phyloP scores from a whole-genome alignment of 2,888 invertebrate genomes.

The Vannuccia rotundouncinata region DNA sequence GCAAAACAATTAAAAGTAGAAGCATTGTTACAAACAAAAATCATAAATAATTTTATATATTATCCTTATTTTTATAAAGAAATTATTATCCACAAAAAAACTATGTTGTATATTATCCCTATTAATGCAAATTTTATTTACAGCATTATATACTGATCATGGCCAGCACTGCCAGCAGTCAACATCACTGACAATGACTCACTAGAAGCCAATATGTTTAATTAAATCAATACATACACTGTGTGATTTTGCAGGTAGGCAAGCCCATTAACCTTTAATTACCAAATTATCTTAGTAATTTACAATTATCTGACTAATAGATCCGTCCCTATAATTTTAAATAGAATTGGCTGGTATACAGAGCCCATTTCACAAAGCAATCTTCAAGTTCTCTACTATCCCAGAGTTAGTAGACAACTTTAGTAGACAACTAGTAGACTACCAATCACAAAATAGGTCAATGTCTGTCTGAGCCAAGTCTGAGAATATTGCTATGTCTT shows the following conservation, averaged over 20 bases:
- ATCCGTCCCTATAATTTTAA: neutral
- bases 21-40: too few relatives aligned
- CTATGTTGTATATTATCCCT: neutral
- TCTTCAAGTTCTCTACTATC: too few relatives aligned
- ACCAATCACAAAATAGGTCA: neutral
- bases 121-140: neutral
- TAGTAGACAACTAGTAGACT: too few relatives aligned
- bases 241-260: neutral
- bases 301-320: neutral
- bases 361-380: too few relatives aligned
- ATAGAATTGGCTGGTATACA: neutral
- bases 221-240: neutral
- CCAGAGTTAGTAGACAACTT: too few relatives aligned
- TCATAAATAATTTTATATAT: too few relatives aligned
- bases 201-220: neutral
- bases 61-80: too few relatives aligned
- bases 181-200: neutral
- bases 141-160: neutral
- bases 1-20: too few relatives aligned
- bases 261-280: neutral
- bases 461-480: neutral
- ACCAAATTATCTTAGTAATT: neutral
- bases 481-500: neutral
- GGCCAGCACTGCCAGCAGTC: neutral
- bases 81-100: too few relatives aligned